Evolutionary conservation across 2,888 invertebrate species (phyloP), one percentile per base, ranked within the genome.

Genomic region (Alcis repandata): DNA sequence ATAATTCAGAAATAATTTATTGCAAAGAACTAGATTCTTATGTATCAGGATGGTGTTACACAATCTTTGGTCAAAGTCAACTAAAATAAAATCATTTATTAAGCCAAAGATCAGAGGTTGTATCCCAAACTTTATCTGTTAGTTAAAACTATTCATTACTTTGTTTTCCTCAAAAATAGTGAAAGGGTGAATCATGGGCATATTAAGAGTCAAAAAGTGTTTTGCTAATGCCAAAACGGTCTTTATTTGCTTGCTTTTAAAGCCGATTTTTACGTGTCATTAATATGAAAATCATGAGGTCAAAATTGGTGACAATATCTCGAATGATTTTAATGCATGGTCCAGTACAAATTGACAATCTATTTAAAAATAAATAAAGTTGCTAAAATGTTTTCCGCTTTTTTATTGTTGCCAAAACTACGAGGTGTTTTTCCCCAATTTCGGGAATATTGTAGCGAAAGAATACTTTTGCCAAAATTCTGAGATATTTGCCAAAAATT

Each of bases 181-280:
- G 27, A 61, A 54, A 54, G 13, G 22, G 45, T n/a, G 27, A 45
- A 17, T 41, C 41, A 38, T 52, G 40, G 51, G 63, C 63, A 9
- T 33, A 40, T 64, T 77, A n/a, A 75, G 75, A 74, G 79, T 73
- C 71, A 63, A 61, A 73, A 76, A 62, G 43, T 15, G 48, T 57
- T 51, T 68, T 13, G 59, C 22, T 43, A 63, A 48, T 45, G 64
- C 59, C 59, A 22, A 54, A 59, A 43, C 59, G 43, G 49, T 19
- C 41, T 52, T 63, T 58, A 58, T 52, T 36, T n/a, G 32, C 2
- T 43, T 36, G 40, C 59, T 6, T 22, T 59, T 36, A 54, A 63
- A 64, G 64, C 59, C 64, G 32, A 59, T 56, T 59, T 22, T 64
- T 54, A 64, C 45, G 54, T 63, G 65, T 58, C 52, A 59, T 40